phyloP scores from a whole-genome alignment of 2,797 vertebrate genomes.

The Poecilia velifera region DNA sequence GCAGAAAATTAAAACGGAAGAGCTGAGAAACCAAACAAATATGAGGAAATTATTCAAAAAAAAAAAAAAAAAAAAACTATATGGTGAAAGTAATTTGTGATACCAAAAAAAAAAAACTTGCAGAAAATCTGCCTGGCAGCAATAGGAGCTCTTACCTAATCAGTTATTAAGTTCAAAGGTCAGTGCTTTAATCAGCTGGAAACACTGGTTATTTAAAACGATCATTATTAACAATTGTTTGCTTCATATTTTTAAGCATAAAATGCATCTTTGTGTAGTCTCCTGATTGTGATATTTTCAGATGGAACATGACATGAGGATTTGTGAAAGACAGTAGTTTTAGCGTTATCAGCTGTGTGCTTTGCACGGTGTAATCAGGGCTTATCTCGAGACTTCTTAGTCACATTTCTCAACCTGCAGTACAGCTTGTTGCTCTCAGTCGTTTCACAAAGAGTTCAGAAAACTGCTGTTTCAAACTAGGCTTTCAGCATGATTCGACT shows the following conservation, averaged over 20 bases:
- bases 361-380: slow-evolving; percentile 22
- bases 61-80: background rate
- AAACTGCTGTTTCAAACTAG: background rate
- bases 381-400: slow-evolving; percentile 25
- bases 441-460: slow-evolving; percentile 1
- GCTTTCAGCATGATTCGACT: background rate
- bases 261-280: background rate
- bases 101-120: slow-evolving; percentile 2
- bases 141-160: slow-evolving; percentile 38
- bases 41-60: background rate
- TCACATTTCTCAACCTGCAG: slow-evolving; percentile 19
- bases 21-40: background rate
- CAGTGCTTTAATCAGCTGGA: slow-evolving; percentile 16
- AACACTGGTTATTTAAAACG: slow-evolving; percentile 14
- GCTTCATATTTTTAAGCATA: background rate
- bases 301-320: background rate
- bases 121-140: slow-evolving; percentile 6
- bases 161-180: slow-evolving; percentile 39
- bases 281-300: background rate
- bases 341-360: slow-evolving; percentile 9
- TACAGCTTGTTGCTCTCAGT: slow-evolving; percentile 17
- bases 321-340: slow-evolving; percentile 8
- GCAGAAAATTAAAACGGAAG: background rate
- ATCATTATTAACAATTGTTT: slow-evolving; percentile 1
- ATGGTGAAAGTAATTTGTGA: slow-evolving; percentile 6